These are phyloP conservation scores for Brachypteracias leptosomus DNA, from an alignment of 2,113 vertebrate species.

Conservation along the genomic window DNA sequence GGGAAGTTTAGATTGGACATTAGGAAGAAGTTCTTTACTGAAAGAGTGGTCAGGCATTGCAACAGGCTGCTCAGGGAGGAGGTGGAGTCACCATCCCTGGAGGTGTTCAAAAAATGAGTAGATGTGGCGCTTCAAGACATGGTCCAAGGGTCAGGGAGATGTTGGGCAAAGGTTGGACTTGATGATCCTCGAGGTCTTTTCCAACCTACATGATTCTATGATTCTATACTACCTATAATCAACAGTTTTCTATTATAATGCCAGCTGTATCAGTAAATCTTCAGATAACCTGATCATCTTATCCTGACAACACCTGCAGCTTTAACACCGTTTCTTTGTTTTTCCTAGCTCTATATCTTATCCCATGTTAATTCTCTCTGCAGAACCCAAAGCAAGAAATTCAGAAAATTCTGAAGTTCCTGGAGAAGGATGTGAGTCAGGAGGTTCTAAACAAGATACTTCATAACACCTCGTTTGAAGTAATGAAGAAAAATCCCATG, in stretches of 20 bases:
- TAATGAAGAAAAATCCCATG: constrained; percentile 74
- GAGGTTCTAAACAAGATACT: constrained; percentile 54
- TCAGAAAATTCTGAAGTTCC: constrained; percentile 56
- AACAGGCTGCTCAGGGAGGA: too few species aligned
- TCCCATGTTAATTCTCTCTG: background rate
- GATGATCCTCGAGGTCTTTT: too few species aligned
- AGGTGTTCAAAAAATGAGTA: too few species aligned
- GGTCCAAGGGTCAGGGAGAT: too few species aligned
- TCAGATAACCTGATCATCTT: background rate
- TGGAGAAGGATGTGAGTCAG: constrained; percentile 52
- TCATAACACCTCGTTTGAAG: constrained; percentile 61
- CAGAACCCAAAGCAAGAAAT: constrained; percentile 71
- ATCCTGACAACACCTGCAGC: background rate
- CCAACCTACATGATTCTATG: too few species aligned
- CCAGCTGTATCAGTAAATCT: background rate
- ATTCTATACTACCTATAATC: background rate
- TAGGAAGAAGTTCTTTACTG: too few species aligned
- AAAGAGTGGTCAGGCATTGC: too few species aligned
- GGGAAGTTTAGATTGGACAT: too few species aligned
- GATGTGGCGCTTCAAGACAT: too few species aligned
- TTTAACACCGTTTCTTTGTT: background rate
- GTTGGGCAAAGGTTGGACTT: too few species aligned
- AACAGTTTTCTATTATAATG: background rate
- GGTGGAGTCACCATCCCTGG: too few species aligned
- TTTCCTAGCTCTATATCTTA: background rate